A percentile compares a stretch with the other conserved stretches of the same genome.
Evolutionary conservation across 2,113 vertebrate species (phyloP).

Genomic region (Chaetura pelagica): DNA sequence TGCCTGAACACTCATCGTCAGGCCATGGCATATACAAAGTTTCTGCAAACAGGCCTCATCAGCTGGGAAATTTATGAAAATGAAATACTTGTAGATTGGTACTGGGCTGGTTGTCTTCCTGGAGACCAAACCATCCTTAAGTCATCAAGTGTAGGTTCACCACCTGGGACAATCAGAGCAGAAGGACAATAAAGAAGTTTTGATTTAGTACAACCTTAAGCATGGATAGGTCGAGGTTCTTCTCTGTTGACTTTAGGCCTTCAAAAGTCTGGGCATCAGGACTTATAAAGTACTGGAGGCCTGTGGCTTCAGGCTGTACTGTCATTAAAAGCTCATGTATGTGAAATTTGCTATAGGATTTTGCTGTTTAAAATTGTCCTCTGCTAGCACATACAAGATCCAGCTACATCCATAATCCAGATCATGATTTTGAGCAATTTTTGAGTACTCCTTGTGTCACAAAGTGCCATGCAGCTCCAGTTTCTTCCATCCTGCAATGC

Average conservation of each 20-base stretch:
- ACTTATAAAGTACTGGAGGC: not conserved
- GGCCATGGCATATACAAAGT: accelerated
- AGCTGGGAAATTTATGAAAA: not conserved
- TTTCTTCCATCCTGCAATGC: not conserved
- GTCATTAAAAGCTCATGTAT: not conserved
- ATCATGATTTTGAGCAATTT: not conserved
- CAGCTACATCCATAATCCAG: not conserved
- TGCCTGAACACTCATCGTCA: not conserved
- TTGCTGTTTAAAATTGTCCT: not conserved
- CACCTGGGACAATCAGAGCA: not conserved
- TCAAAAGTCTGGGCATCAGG: not conserved
- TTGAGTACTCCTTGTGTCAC: not conserved
- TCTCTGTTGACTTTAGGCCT: not conserved
- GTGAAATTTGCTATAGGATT: not conserved
- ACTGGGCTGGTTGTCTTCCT: not conserved
- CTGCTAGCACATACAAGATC: not conserved
- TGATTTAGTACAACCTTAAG: not conserved
- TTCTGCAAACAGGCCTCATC: not conserved
- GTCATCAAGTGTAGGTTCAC: not conserved
- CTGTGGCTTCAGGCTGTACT: not conserved
- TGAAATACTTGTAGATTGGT: not conserved
- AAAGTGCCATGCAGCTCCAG: not conserved
- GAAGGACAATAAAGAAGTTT: not conserved
- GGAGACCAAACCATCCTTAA: not conserved
- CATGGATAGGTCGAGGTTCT: not conserved